Evolutionary conservation across 1,140 invertebrate genomes (phyloP).

Genomic region (Vanessa tameamea): DNA sequence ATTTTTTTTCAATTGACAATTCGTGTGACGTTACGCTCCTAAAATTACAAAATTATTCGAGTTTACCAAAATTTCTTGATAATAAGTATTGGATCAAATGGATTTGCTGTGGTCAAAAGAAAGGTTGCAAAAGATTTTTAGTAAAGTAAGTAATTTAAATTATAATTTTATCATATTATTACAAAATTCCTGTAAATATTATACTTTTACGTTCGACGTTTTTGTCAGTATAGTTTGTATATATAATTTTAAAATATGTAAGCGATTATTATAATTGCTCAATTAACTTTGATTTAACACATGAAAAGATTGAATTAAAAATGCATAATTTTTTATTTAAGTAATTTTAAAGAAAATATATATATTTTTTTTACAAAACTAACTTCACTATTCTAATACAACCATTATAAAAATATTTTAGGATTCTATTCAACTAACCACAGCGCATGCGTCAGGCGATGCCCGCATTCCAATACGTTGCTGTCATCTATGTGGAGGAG

Average conservation of each 20-base stretch:
- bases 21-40: neutral
- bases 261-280: no score
- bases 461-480: slow-evolving; percentile 36
- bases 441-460: slow-evolving; percentile 53
- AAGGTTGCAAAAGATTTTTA: slow-evolving; percentile 54
- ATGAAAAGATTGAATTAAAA: no score
- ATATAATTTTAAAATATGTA: no score
- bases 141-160: slow-evolving; percentile 44
- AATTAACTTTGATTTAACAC: no score
- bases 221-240: no score
- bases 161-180: neutral
- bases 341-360: no score
- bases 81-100: slow-evolving; percentile 33
- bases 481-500: slow-evolving; percentile 52
- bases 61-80: neutral
- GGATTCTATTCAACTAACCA: slow-evolving; percentile 42
- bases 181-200: no score
- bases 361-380: no score
- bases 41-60: slow-evolving; percentile 17
- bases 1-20: neutral
- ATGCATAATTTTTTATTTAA: no score
- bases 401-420: slow-evolving; percentile 16
- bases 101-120: slow-evolving; percentile 51
- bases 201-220: no score
- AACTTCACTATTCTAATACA: no score